Evolutionary conservation across 2,113 vertebrate species (phyloP), one percentile per base, ranked within the genome.

Genomic region (Antigone vipio): DNA sequence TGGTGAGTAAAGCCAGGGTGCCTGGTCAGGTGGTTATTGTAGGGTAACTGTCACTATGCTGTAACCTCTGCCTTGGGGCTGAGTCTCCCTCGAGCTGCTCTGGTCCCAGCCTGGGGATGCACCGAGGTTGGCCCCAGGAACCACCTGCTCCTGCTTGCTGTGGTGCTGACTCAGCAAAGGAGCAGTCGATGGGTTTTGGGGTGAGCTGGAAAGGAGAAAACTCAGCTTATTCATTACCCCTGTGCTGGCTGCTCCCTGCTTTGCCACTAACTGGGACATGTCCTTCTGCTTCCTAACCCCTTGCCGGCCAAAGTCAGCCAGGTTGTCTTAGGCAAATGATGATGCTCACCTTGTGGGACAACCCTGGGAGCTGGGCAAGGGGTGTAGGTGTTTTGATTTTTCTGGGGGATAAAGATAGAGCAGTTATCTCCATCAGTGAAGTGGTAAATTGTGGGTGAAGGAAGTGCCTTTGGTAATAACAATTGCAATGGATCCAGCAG

Each of bases 241-340:
- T 11, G 4, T 52, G 23, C 76, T 49, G 58, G 7, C 6, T 34
- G 13, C 20, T 44, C 19, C 34, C 5, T 10, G 5, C 34, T 58
- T 27, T 63, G 26, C 19, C 29, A 8, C 11, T 3, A n/a, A 20
- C 13, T 60, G 69, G 30, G 59, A 12, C 0, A 0, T 3, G 1
- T 62, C 20, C 67, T 76, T 6, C 50, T 84, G 49, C 53, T 84
- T 81, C 45, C 35, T 30, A 23, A 56, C 40, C 50, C 45, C 45
- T 73, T 35, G n/a, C n/a, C 1, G 32, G 17, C 9, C 15, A 9
- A 19, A 10, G 2, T 1, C 16, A 66, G 22, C 27, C n/a, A 24
- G 67, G 5, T 9, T 91, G 72, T 19, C 27, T 68, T 12, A 19
- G 73, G 35, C 21, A 74, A 59, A 5, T n/a, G 77, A 17, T 45